Conservation (phyloP, 2,888 invertebrate species). For the Eucera pruinosa region DNA sequence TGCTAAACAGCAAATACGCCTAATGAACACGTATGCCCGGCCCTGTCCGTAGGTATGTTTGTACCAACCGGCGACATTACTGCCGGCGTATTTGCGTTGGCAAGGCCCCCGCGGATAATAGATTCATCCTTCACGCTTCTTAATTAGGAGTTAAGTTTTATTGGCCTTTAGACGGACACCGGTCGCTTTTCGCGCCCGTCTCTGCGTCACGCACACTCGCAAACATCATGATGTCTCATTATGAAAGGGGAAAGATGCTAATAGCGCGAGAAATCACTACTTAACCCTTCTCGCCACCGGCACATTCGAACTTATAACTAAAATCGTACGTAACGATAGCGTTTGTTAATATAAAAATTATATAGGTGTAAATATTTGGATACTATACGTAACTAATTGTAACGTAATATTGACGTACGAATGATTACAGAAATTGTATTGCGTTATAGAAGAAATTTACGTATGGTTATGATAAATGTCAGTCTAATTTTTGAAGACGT, state of each 20-base stretch:
- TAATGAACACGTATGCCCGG: constrained; percentile 84
- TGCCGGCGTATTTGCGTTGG: constrained; percentile 78
- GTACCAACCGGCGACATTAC: constrained; percentile 81
- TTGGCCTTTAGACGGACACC: constrained; percentile 79
- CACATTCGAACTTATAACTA: too few species aligned
- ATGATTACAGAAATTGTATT: too few species aligned
- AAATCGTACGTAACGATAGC: too few species aligned
- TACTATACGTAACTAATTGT: too few species aligned
- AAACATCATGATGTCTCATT: too few species aligned
- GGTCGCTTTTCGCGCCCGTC: constrained; percentile 52
- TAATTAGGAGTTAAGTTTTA: constrained; percentile 84
- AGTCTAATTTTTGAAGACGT: too few species aligned
- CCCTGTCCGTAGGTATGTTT: constrained; percentile 80
- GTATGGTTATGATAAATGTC: too few species aligned
- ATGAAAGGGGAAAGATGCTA: constrained; percentile 26
- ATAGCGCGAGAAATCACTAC: constrained; percentile 21
- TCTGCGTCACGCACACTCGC: constrained; percentile 36
- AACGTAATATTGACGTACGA: too few species aligned
- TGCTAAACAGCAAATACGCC: constrained; percentile 84
- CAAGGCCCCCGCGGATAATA: constrained; percentile 79
- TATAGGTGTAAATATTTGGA: too few species aligned
- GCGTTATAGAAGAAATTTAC: too few species aligned
- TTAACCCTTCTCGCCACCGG: too few species aligned
- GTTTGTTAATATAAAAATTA: too few species aligned
- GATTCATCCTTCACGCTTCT: constrained; percentile 84